Evolutionary conservation across 2,888 invertebrate species (phyloP), one percentile per base, ranked within the genome.

Genomic region (Lacanobia oleracea): DNA sequence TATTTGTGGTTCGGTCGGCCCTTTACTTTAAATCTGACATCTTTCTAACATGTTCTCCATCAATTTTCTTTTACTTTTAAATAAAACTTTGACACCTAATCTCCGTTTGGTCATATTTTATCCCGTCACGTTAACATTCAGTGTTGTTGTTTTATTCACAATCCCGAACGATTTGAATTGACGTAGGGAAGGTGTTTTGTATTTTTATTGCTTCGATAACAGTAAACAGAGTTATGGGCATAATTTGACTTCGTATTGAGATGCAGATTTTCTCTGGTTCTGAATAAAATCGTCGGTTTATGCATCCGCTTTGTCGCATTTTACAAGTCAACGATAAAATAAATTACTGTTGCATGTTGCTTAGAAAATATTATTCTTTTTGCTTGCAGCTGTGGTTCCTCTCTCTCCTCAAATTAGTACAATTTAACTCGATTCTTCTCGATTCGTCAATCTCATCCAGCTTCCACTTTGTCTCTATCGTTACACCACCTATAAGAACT

Each of bases 141-240:
- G n/a, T 45, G 5, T 43, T 67, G 10, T 57, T 66, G 37, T 77
- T 60, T 70, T 50, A 77, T 77, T 77, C 59, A 33, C 9, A 21
- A 77, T 50, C 14, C 23, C 21, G 43, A 21, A 40, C 9, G 18
- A 73, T 79, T 67, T 66, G 53, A 51, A 66, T 73, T 65, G 77
- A 79, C 67, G 67, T 43, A 45, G n/a, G 33, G 16, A 63, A 23
- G 21, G 14, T 60, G 56, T 66, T 48, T 60, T 50, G 59, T 61
- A 72, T 61, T 64, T 75, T 54, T 64, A 23, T 48, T 51, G 23
- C 1, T 33, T 51, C n/a, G 16, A 48, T 71, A 62, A 40, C 62
- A 14, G 33, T 48, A 60, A 37, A 77, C 12, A 48, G 33, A 77
- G n/a, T 27, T 71, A 61, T 56, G 23, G 10, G 21, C 43, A 57